These are phyloP conservation scores for Bombycilla garrulus DNA, from an alignment of 2,113 vertebrate species.

Conservation along the genomic window DNA sequence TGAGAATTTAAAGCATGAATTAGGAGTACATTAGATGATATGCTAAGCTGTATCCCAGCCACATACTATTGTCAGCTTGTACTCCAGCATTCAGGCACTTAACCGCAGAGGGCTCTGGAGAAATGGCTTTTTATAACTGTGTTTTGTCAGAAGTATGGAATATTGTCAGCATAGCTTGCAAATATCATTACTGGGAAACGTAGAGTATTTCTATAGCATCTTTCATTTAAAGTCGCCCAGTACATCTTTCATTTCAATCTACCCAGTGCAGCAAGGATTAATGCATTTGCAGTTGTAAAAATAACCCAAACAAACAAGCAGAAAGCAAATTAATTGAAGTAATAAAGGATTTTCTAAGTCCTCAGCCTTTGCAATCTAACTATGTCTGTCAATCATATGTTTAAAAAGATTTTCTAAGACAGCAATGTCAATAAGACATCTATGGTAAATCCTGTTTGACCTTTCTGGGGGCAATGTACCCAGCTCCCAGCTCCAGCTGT, in stretches of 20 bases:
- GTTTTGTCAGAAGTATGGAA: conserved; percentile 3
- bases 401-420: conserved; percentile 2
- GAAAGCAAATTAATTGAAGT: not conserved
- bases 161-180: conserved; percentile 1
- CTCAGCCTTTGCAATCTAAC: not conserved
- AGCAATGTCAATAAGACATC: not conserved
- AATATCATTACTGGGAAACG: not conserved
- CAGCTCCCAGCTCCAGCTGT: not conserved
- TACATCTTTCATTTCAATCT: not conserved
- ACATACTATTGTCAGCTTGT: not conserved
- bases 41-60: not conserved
- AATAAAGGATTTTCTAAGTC: not conserved
- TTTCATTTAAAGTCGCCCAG: not conserved
- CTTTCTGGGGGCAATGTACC: conserved; percentile 18
- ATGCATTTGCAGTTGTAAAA: not conserved
- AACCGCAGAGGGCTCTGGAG: not conserved
- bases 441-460: conserved; percentile 24
- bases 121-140: not conserved
- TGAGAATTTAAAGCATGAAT: not conserved
- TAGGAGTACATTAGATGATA: not conserved
- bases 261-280: not conserved
- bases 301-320: not conserved
- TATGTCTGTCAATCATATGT: not conserved
- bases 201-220: not conserved
- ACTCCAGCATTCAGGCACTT: not conserved